Evolutionary conservation across 2,113 vertebrate species (phyloP).

Genomic region (Labrus mixtus): DNA sequence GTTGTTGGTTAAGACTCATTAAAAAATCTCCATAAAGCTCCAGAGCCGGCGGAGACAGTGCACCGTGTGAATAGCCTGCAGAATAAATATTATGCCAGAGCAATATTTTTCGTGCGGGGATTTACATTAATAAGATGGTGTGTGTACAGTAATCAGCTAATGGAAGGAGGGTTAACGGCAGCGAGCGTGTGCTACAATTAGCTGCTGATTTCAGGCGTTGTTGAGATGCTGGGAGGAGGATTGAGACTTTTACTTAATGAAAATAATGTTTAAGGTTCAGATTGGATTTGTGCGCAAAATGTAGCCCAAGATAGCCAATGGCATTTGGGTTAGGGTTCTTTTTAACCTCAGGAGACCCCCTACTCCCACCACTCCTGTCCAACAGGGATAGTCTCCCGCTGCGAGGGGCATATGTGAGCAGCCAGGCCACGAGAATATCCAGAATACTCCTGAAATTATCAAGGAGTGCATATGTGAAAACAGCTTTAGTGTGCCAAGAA

Average conservation of each 20-base stretch:
- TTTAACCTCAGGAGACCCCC: too few relatives aligned
- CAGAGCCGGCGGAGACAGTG: slow-evolving; percentile 31
- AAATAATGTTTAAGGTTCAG: neutral
- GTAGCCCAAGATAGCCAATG: too few relatives aligned
- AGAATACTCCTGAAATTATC: too few relatives aligned
- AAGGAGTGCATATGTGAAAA: too few relatives aligned
- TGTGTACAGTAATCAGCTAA: slow-evolving; percentile 67
- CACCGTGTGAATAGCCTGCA: slow-evolving; percentile 41
- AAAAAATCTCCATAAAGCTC: slow-evolving; percentile 58
- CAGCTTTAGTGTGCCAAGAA: too few relatives aligned
- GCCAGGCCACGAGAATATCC: too few relatives aligned
- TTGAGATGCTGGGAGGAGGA: too few relatives aligned
- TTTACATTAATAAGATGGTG: slow-evolving; percentile 73
- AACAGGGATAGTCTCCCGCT: too few relatives aligned
- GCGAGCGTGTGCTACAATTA: slow-evolving; percentile 62
- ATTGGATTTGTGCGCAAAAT: too few relatives aligned
- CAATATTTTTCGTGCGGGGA: slow-evolving; percentile 61
- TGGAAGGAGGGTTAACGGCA: slow-evolving; percentile 48
- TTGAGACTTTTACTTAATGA: slow-evolving; percentile 10
- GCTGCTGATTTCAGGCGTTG: slow-evolving; percentile 46
- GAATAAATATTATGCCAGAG: slow-evolving; percentile 61
- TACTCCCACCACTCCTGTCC: too few relatives aligned
- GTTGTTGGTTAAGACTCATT: slow-evolving; percentile 74
- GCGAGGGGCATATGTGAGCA: too few relatives aligned
- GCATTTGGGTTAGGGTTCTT: too few relatives aligned